Percentiles rank a stretch among this genome's conserved stretches.
These are phyloP conservation scores for Dasysyrphus albostriatus DNA, from an alignment of 2,888 invertebrate species.

Conservation along the genomic window DNA sequence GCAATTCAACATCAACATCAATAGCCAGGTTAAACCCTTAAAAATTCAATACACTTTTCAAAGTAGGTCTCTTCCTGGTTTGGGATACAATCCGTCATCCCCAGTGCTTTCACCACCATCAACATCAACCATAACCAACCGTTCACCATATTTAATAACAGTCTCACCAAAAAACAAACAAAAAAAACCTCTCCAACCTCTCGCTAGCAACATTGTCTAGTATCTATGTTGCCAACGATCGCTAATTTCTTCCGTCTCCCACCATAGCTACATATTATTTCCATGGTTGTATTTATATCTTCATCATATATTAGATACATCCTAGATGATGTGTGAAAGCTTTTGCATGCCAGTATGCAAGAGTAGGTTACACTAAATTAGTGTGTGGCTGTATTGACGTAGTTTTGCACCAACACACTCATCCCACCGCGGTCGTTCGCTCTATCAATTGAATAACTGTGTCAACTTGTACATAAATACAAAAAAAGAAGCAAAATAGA, in stretches of 20 bases:
- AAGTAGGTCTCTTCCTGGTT: constrained; percentile 74
- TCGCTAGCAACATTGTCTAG: constrained; percentile 49
- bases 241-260: constrained; percentile 63
- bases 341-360: constrained; percentile 34
- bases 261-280: constrained; percentile 23
- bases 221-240: constrained; percentile 66
- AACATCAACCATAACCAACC: constrained; percentile 10
- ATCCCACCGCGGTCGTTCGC: constrained; percentile 68
- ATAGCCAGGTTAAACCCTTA: constrained; percentile 28
- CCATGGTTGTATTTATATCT: constrained; percentile 3
- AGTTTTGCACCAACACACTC: constrained; percentile 54
- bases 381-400: constrained; percentile 30
- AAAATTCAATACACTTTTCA: constrained; percentile 43
- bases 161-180: not conserved
- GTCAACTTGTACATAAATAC: constrained; percentile 68
- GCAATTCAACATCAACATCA: not conserved
- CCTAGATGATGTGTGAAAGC: constrained; percentile 31
- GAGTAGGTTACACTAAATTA: not conserved
- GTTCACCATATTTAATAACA: constrained; percentile 19
- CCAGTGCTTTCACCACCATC: constrained; percentile 23
- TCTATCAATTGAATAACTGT: constrained; percentile 76
- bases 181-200: constrained; percentile 31
- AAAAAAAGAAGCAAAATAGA: constrained; percentile 41
- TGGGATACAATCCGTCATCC: constrained; percentile 37
- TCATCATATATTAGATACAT: constrained; percentile 40